phyloP scores from a whole-genome alignment of 2,113 vertebrate genomes.

The Podarcis cretensis region DNA sequence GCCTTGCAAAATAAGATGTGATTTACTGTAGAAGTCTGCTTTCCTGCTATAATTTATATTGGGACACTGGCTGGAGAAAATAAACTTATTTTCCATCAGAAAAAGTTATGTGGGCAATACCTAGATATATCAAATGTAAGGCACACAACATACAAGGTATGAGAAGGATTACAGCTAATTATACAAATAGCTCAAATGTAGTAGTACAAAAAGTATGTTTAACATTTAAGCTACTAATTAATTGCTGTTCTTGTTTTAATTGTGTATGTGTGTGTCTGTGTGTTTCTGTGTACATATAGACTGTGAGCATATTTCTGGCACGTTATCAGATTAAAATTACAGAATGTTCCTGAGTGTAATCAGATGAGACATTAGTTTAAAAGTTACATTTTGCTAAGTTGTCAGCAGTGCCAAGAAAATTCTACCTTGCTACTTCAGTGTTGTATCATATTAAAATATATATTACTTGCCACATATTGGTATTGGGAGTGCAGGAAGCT shows the following conservation, averaged over 20 bases:
- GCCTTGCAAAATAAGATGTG: slow-evolving; percentile 12
- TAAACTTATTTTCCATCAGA: slow-evolving; percentile 61
- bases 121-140: slow-evolving; percentile 28
- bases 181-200: neutral
- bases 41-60: slow-evolving; percentile 65
- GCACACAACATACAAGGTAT: neutral
- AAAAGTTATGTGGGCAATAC: slow-evolving; percentile 52
- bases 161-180: neutral
- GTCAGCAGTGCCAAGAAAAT: neutral
- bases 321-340: neutral
- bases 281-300: neutral
- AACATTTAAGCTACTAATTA: neutral
- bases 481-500: too few relatives aligned
- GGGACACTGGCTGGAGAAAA: slow-evolving; percentile 49
- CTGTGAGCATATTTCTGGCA: neutral
- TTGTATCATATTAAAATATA: neutral
- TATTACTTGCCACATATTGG: neutral
- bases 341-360: neutral
- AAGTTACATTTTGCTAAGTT: neutral
- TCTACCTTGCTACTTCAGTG: neutral
- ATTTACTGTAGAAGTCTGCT: slow-evolving; percentile 59
- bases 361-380: neutral
- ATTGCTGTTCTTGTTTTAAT: neutral
- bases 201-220: neutral
- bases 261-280: neutral